A percentile compares a stretch with the other conserved stretches of the same genome.
These are phyloP conservation scores for Avahi laniger DNA, from an alignment of 2,797 vertebrate species.

Conservation along the genomic window DNA sequence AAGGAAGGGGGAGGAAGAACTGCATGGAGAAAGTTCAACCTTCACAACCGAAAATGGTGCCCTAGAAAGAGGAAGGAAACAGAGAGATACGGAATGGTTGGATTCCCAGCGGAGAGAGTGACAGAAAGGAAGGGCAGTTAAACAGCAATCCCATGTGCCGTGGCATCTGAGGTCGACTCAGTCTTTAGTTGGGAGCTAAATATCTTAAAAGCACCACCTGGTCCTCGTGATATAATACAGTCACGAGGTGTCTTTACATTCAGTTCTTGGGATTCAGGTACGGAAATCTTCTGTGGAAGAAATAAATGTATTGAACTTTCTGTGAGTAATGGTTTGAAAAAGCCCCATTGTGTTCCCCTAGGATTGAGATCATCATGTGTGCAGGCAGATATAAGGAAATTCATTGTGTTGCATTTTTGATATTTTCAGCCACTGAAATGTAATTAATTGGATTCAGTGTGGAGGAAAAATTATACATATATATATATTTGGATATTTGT, in stretches of 20 bases:
- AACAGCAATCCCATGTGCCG: not conserved
- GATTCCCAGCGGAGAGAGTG: not conserved
- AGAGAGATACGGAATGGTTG: not conserved
- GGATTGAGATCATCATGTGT: not conserved
- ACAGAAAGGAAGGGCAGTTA: not conserved
- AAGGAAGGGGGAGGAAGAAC: not conserved
- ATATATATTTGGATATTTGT: not conserved
- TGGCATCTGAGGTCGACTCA: not conserved
- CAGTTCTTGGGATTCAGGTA: not conserved
- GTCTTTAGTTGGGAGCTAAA: not conserved
- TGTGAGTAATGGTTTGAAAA: not conserved
- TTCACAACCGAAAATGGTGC: not conserved
- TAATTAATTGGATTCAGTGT: not conserved
- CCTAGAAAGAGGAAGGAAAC: not conserved
- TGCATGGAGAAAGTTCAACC: not conserved
- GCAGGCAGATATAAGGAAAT: not conserved
- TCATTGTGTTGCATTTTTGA: not conserved
- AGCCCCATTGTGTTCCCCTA: not conserved
- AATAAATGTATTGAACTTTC: not conserved
- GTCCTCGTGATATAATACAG: not conserved
- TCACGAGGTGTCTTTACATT: not conserved
- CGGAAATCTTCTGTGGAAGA: not conserved
- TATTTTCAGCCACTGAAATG: not conserved
- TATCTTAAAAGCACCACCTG: not conserved
- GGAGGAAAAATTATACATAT: not conserved